These are phyloP conservation scores for Sciurus carolinensis DNA, from an alignment of 2,797 vertebrate species.

Conservation along the genomic window DNA sequence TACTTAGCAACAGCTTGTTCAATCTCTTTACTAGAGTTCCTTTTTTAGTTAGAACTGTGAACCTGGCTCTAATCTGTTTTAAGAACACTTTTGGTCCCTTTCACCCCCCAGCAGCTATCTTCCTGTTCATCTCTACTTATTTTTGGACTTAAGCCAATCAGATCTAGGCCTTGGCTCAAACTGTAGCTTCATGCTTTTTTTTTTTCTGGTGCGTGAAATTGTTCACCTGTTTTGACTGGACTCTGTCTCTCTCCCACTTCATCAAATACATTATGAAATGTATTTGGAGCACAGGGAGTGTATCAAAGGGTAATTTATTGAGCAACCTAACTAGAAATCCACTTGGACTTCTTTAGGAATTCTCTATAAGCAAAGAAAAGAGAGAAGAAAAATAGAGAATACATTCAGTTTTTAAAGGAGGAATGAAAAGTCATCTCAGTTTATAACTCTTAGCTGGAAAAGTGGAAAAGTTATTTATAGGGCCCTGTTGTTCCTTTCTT, in stretches of 20 bases:
- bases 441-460: background rate
- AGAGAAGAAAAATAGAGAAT: background rate
- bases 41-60: background rate
- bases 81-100: background rate
- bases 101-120: background rate
- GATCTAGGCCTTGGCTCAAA: background rate
- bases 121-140: background rate
- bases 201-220: background rate
- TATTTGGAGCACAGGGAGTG: background rate
- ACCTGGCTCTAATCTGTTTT: background rate
- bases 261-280: background rate
- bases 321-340: background rate
- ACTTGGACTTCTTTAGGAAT: conserved; percentile 29
- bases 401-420: conserved; percentile 10
- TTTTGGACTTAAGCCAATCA: conserved; percentile 10
- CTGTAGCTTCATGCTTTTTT: background rate
- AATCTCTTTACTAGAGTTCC: background rate
- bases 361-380: conserved; percentile 7
- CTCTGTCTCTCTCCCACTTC: background rate
- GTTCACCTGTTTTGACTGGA: conserved; percentile 26
- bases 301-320: conserved; percentile 43
- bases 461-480: too few species aligned
- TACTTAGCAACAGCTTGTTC: background rate
- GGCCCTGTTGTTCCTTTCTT: background rate
- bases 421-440: background rate